phyloP scores from a whole-genome alignment of 2,797 vertebrate species.

The Silurus lanzhouensis region DNA sequence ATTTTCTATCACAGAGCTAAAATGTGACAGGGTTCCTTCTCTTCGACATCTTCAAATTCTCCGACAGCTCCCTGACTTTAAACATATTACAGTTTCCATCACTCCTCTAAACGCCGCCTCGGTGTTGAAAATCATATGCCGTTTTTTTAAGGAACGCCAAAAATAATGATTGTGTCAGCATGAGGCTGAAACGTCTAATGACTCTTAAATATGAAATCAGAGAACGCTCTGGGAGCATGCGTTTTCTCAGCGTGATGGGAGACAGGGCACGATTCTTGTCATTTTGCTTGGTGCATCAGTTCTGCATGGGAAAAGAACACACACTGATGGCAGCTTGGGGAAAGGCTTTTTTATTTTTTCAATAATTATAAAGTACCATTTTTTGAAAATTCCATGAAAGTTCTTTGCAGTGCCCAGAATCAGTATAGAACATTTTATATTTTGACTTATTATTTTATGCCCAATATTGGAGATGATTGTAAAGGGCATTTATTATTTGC shows the following conservation, averaged over 20 bases:
- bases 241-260: constrained; percentile 18
- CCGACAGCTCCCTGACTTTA: constrained; percentile 22
- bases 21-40: constrained; percentile 34
- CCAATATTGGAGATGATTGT: no score
- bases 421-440: no score
- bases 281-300: constrained; percentile 7
- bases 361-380: not conserved
- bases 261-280: constrained; percentile 26
- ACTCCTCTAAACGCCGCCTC: constrained; percentile 22
- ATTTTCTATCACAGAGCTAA: constrained; percentile 27
- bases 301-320: constrained; percentile 22
- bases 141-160: constrained; percentile 19
- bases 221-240: constrained; percentile 18
- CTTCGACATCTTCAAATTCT: constrained; percentile 10
- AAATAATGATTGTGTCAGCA: constrained; percentile 36
- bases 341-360: no score
- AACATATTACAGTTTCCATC: constrained; percentile 23
- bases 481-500: no score
- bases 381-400: not conserved
- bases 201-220: constrained; percentile 40
- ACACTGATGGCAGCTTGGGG: not conserved
- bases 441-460: no score
- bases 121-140: constrained; percentile 11
- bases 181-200: constrained; percentile 36
- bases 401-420: not conserved